Evolutionary conservation across 1,140 invertebrate species (phyloP).

Genomic region (Heliconius himera): DNA sequence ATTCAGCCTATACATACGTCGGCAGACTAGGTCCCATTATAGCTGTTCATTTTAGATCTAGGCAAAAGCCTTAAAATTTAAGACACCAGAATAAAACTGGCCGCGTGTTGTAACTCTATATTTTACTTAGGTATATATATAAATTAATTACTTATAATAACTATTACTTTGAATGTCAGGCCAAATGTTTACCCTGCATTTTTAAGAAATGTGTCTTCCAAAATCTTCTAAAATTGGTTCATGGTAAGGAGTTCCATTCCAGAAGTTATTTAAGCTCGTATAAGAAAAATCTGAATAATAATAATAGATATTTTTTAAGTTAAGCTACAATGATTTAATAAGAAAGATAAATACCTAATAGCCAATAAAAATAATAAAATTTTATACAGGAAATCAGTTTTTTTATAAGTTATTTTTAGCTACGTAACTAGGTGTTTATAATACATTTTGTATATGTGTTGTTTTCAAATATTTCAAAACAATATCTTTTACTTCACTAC

Average conservation of each 20-base stretch:
- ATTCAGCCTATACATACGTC: constrained; percentile 44
- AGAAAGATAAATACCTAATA: neutral
- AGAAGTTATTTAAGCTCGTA: constrained; percentile 27
- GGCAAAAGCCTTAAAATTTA: constrained; percentile 49
- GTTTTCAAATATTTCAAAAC: too few species aligned
- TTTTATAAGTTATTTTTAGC: neutral
- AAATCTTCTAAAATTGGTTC: constrained; percentile 69
- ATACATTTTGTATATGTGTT: too few species aligned
- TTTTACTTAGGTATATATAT: constrained; percentile 32
- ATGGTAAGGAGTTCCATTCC: constrained; percentile 45
- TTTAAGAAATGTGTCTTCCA: constrained; percentile 59
- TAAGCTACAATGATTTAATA: neutral
- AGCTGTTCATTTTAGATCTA: constrained; percentile 38
- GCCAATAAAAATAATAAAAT: neutral
- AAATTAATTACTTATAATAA: constrained; percentile 43
- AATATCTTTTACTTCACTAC: too few species aligned
- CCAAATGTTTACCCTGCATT: constrained; percentile 74
- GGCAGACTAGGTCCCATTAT: constrained; percentile 73
- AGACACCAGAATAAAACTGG: constrained; percentile 47
- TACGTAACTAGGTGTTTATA: too few species aligned
- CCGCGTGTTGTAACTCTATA: constrained; percentile 33
- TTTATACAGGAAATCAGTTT: neutral
- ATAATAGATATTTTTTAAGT: constrained; percentile 8
- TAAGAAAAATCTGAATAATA: constrained; percentile 34
- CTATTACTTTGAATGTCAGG: constrained; percentile 66